These are phyloP conservation scores for Rhagologus leucostigma DNA, from an alignment of 2,113 vertebrate species.

Conservation along the genomic window DNA sequence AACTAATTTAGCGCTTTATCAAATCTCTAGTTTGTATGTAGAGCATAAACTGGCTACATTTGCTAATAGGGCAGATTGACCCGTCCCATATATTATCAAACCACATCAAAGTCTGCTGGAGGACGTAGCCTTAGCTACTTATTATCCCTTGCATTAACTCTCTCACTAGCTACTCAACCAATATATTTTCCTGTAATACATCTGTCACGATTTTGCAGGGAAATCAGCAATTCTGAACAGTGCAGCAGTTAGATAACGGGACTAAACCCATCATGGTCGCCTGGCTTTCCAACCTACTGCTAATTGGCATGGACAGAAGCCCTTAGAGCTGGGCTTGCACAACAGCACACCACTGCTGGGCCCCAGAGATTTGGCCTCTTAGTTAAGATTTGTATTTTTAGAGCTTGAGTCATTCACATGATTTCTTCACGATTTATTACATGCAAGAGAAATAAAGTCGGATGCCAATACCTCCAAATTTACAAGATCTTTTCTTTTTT, in stretches of 20 bases:
- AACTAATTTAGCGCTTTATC: constrained; percentile 57
- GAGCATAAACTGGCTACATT: constrained; percentile 44
- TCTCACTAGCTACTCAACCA: not conserved
- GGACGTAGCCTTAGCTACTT: constrained; percentile 2
- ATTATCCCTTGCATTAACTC: constrained; percentile 41
- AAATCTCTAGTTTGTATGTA: constrained; percentile 69
- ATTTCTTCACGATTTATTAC: not conserved
- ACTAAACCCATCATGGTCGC: not conserved
- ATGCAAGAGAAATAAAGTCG: not conserved
- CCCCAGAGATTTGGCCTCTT: not conserved
- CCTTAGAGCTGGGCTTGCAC: not conserved
- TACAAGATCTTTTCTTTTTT: not conserved
- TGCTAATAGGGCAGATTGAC: constrained; percentile 34
- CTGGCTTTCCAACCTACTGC: constrained; percentile 17
- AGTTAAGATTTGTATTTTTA: constrained; percentile 32
- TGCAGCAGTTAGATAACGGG: not conserved
- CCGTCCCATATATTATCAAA: not conserved
- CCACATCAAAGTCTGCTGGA: constrained; percentile 14
- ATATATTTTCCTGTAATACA: constrained; percentile 2
- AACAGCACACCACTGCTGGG: not conserved
- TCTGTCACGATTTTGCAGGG: not conserved
- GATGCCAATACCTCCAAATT: not conserved
- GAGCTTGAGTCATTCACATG: constrained; percentile 19
- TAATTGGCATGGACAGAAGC: constrained; percentile 15
- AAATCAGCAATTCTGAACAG: constrained; percentile 12